A percentile compares a stretch with the other conserved stretches of the same genome.
phyloP scores from a whole-genome alignment of 1,140 invertebrate genomes.

The Leptinotarsa texana region DNA sequence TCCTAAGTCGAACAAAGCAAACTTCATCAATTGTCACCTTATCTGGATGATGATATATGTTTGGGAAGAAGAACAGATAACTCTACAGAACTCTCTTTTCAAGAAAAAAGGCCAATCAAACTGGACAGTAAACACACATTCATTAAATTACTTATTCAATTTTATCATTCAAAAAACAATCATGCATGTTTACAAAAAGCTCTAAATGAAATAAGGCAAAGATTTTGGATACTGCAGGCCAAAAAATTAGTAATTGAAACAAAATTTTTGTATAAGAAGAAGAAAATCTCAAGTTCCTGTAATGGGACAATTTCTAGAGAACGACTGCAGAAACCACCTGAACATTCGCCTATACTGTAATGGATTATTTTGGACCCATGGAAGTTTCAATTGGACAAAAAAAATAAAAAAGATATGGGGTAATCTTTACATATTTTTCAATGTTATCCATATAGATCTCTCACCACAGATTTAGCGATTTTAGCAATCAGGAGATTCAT shows the following conservation, averaged over 20 bases:
- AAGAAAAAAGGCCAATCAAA: background rate
- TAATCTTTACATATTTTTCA: background rate
- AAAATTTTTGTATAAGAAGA: background rate
- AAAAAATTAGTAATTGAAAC: background rate
- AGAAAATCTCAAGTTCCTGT: background rate
- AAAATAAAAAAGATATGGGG: background rate
- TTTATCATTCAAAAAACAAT: background rate
- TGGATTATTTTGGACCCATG: background rate
- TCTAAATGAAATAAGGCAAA: background rate
- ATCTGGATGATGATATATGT: background rate
- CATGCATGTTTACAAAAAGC: background rate
- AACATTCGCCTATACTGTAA: background rate
- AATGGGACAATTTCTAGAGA: background rate
- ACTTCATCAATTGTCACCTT: background rate
- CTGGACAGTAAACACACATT: background rate
- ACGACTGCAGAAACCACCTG: background rate
- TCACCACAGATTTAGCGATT: background rate
- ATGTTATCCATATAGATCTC: background rate
- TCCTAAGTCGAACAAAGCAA: too few species aligned
- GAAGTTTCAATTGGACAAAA: background rate
- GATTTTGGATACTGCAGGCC: background rate
- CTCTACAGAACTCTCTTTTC: background rate
- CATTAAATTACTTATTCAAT: background rate
- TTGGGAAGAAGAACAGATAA: background rate
- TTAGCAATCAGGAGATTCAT: background rate